Conservation (phyloP, 2,888 invertebrate genomes). For the Anoncus sp. region DNA sequence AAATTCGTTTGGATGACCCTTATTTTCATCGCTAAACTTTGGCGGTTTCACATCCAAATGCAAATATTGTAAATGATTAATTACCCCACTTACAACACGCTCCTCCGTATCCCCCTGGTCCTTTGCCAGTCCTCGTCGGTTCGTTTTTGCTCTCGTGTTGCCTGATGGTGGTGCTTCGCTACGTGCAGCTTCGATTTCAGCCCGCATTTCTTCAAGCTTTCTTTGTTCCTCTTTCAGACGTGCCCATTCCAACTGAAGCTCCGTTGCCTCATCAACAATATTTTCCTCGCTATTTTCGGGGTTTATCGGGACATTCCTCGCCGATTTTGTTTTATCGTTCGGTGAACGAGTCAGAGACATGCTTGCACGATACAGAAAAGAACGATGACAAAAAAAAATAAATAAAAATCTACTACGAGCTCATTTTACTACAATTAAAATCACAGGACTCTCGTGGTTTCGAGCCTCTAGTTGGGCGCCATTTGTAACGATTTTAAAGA, state of each 20-base stretch:
- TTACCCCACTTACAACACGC: slow-evolving; percentile 30
- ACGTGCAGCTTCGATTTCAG: no score
- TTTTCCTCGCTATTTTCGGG: neutral
- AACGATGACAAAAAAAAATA: neutral
- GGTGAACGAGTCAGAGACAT: slow-evolving; percentile 12
- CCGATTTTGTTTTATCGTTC: neutral
- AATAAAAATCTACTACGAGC: neutral
- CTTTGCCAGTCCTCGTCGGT: neutral
- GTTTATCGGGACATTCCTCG: no score
- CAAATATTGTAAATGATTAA: slow-evolving; percentile 45
- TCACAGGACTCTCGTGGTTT: no score
- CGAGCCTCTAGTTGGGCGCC: slow-evolving; percentile 34
- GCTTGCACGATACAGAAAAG: neutral
- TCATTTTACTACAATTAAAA: no score
- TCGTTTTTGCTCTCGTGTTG: neutral
- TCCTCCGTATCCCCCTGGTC: slow-evolving; percentile 21
- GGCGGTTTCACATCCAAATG: slow-evolving; percentile 48
- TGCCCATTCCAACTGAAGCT: neutral
- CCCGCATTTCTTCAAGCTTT: slow-evolving; percentile 14
- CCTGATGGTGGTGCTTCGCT: neutral
- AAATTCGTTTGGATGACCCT: slow-evolving; percentile 38
- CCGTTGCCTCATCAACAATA: neutral
- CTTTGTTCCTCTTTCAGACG: no score
- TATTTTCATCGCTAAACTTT: slow-evolving; percentile 39
- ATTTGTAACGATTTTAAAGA: slow-evolving; percentile 21